A percentile compares a stretch with the other conserved stretches of the same genome.
Evolutionary conservation across 2,113 vertebrate genomes (phyloP).

Genomic region (Grallaria varia): DNA sequence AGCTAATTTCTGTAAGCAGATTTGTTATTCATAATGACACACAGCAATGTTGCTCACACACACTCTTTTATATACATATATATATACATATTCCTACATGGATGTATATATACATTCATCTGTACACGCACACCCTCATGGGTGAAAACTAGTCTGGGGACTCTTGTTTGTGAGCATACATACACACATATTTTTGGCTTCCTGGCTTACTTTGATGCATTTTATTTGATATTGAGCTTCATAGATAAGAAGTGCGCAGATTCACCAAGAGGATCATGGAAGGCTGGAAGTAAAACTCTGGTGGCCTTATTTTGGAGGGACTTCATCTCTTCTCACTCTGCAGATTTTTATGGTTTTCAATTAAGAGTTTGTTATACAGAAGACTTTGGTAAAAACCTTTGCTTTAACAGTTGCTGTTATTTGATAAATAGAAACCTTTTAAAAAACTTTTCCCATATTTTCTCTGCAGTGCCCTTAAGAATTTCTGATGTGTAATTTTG

Average conservation of each 20-base stretch:
- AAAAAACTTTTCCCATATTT: background rate
- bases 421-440: background rate
- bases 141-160: background rate
- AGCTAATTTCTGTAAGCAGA: background rate
- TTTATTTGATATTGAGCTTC: background rate
- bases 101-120: background rate
- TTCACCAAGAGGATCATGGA: background rate
- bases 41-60: background rate
- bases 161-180: background rate
- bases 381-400: background rate
- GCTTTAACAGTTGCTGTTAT: background rate
- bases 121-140: rapidly evolving
- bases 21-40: background rate
- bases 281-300: background rate
- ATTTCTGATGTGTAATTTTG: background rate
- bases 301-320: background rate
- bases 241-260: background rate
- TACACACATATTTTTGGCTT: background rate
- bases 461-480: background rate
- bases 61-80: background rate
- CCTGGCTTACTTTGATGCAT: background rate
- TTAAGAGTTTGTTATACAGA: background rate
- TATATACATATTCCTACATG: no score
- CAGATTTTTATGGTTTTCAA: background rate
- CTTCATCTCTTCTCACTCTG: background rate